Evolutionary conservation across 2,113 vertebrate species (phyloP).

Genomic region (Gobiocypris rarus): DNA sequence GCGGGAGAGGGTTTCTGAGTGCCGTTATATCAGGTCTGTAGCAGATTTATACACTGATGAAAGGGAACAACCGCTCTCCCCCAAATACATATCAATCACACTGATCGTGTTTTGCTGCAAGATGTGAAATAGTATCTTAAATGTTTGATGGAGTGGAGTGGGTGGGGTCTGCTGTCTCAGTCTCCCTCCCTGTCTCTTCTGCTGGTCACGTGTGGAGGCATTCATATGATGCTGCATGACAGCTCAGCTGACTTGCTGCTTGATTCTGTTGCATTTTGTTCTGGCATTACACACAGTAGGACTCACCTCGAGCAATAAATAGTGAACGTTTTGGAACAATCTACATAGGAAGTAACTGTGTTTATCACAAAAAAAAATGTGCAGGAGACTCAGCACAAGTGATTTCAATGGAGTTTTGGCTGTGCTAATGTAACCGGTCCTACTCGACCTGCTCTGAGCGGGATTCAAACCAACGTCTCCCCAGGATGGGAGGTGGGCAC

Average conservation of each 20-base stretch:
- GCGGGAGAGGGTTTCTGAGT: neutral
- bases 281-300: neutral
- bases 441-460: too few relatives aligned
- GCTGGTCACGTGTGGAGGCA: conserved; percentile 4
- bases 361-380: neutral
- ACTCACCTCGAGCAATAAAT: neutral
- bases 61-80: neutral
- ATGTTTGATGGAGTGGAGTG: neutral
- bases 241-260: conserved; percentile 11
- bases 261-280: neutral
- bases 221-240: conserved; percentile 15
- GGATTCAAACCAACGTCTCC: too few relatives aligned
- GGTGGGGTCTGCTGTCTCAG: neutral
- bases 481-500: too few relatives aligned
- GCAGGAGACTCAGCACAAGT: neutral
- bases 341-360: neutral
- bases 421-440: too few relatives aligned
- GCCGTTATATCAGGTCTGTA: neutral
- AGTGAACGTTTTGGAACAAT: neutral
- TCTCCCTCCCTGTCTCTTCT: neutral
- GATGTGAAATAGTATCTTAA: neutral
- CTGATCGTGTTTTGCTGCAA: conserved; percentile 4
- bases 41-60: neutral
- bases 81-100: neutral
- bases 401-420: too few relatives aligned